Percentiles rank a stretch among this genome's conserved stretches.
Evolutionary conservation across 1,140 invertebrate genomes (phyloP).

Genomic region (Brachionus calyciflorus): DNA sequence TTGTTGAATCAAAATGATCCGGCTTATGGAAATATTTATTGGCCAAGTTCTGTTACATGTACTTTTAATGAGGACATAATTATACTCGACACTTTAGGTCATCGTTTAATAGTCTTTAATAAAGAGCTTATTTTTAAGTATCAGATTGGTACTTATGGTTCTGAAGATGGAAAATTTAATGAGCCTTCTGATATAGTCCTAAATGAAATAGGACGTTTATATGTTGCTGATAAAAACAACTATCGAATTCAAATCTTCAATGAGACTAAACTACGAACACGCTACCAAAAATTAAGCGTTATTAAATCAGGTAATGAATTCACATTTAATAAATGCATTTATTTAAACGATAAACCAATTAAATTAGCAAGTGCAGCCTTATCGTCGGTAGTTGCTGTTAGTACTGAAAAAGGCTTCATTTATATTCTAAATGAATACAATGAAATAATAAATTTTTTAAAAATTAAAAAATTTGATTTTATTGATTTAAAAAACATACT

Average conservation of each 20-base stretch:
- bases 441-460: conserved; percentile 31
- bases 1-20: conserved; percentile 8
- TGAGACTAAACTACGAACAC: background rate
- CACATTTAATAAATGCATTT: background rate
- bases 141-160: background rate
- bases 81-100: background rate
- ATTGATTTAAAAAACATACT: conserved; percentile 14
- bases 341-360: conserved; percentile 11
- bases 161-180: background rate
- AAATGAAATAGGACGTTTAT: conserved; percentile 18
- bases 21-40: background rate
- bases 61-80: conserved; percentile 32
- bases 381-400: conserved; percentile 2
- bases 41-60: background rate
- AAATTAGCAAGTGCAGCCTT: conserved; percentile 5
- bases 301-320: conserved; percentile 27
- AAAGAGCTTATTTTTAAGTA: conserved; percentile 30
- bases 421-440: conserved; percentile 18
- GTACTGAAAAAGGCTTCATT: conserved; percentile 26
- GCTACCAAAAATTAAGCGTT: background rate
- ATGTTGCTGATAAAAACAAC: conserved; percentile 44
- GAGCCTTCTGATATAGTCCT: conserved; percentile 18
- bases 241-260: conserved; percentile 32
- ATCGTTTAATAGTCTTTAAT: conserved; percentile 20
- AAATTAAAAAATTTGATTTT: background rate